Conservation (phyloP, 92 coral and sea anemone species). For the Actinernus sp. region DNA sequence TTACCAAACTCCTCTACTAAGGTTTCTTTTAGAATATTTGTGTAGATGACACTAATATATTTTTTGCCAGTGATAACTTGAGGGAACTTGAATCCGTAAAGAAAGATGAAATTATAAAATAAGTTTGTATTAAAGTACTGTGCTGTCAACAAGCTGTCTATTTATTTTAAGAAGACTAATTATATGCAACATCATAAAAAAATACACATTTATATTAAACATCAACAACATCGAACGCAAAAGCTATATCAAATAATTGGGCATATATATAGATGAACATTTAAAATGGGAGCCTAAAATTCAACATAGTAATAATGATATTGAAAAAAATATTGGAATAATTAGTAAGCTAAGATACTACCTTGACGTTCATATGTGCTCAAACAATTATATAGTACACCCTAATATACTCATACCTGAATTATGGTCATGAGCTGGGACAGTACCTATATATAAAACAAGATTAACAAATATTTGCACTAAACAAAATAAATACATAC, state of each 20-base stretch:
- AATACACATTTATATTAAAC: too few relatives aligned
- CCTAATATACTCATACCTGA: slow-evolving; percentile 35
- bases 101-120: too few relatives aligned
- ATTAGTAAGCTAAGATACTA: slow-evolving; percentile 29
- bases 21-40: too few relatives aligned
- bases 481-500: slow-evolving; percentile 30
- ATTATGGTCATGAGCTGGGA: slow-evolving; percentile 64
- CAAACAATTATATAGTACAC: slow-evolving; percentile 15
- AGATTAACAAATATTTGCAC: slow-evolving; percentile 11
- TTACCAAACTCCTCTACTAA: too few relatives aligned
- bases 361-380: slow-evolving; percentile 9
- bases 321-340: slow-evolving; percentile 41
- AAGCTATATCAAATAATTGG: too few relatives aligned
- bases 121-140: too few relatives aligned
- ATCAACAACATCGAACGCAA: too few relatives aligned
- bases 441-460: slow-evolving; percentile 13
- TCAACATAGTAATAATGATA: slow-evolving; percentile 16
- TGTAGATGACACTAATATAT: too few relatives aligned
- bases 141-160: slow-evolving; percentile 37
- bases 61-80: too few relatives aligned
- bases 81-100: too few relatives aligned
- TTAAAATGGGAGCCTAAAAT: slow-evolving; percentile 34
- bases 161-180: slow-evolving; percentile 47
- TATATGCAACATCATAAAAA: too few relatives aligned
- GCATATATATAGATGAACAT: too few relatives aligned